These are phyloP conservation scores for Sinocyclocheilus maitianheensis DNA, from an alignment of 2,113 vertebrate genomes.

Conservation along the genomic window DNA sequence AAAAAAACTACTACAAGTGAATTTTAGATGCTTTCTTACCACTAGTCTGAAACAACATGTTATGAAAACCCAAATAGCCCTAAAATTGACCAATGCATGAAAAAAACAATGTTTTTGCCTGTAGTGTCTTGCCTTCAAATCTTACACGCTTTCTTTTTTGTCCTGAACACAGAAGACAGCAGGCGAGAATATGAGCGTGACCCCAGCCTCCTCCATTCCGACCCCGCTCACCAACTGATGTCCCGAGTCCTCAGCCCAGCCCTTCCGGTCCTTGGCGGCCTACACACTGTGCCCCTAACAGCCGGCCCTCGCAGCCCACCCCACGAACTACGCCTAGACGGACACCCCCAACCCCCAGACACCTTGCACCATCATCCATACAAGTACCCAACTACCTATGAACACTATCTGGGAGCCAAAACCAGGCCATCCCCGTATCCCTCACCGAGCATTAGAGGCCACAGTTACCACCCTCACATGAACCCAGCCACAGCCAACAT, in stretches of 20 bases:
- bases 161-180: constrained; percentile 80
- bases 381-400: constrained; percentile 91
- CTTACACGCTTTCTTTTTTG: not conserved
- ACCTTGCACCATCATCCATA: constrained; percentile 94
- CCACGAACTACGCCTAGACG: constrained; percentile 89
- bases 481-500: constrained; percentile 90
- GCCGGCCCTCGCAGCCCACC: constrained; percentile 85
- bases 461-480: constrained; percentile 91
- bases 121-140: too few relatives aligned
- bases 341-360: constrained; percentile 81
- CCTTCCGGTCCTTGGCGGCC: constrained; percentile 83
- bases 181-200: constrained; percentile 91
- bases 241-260: constrained; percentile 93
- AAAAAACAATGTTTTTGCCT: too few relatives aligned
- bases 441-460: constrained; percentile 86
- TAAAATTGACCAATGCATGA: too few relatives aligned
- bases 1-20: too few relatives aligned
- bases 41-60: too few relatives aligned
- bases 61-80: too few relatives aligned
- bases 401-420: constrained; percentile 95
- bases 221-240: constrained; percentile 91
- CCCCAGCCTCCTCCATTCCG: constrained; percentile 84
- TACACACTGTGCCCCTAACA: constrained; percentile 82
- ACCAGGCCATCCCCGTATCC: constrained; percentile 89
- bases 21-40: too few relatives aligned